phyloP scores from a whole-genome alignment of 2,888 invertebrate genomes.

The Leptinotarsa rubiginosa region DNA sequence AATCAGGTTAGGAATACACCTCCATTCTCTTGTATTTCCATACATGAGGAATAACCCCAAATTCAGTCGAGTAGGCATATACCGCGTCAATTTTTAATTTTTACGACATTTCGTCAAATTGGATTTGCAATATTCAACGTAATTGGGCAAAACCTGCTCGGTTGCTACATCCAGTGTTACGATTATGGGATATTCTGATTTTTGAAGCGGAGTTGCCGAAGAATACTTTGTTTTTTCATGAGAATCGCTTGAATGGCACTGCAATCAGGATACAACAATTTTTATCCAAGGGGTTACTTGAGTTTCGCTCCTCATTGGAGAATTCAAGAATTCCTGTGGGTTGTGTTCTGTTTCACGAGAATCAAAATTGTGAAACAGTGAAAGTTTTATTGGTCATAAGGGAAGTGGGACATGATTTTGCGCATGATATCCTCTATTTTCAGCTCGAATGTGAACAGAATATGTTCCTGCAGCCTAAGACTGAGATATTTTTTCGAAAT shows the following conservation, averaged over 20 bases:
- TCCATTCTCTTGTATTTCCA: conserved; percentile 1
- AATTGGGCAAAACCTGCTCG: conserved; percentile 7
- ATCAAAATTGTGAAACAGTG: background rate
- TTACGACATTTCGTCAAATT: conserved; percentile 42
- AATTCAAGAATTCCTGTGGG: background rate
- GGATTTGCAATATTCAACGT: conserved; percentile 42
- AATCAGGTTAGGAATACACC: background rate
- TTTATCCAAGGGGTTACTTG: background rate
- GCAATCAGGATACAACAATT: background rate
- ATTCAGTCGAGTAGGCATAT: conserved; percentile 27
- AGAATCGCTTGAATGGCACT: conserved; percentile 4
- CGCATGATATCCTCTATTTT: background rate
- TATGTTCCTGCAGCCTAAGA: too few relatives aligned
- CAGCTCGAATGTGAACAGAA: background rate
- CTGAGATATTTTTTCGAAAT: too few relatives aligned
- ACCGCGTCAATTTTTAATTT: conserved; percentile 39
- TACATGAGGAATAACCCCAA: conserved; percentile 28
- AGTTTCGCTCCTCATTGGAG: background rate
- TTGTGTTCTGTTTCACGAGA: background rate
- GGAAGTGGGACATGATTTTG: too few relatives aligned
- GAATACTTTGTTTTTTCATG: conserved; percentile 8
- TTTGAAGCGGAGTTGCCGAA: background rate
- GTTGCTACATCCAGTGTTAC: background rate
- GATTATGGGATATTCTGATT: conserved; percentile 12
- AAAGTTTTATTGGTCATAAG: background rate